Conservation (phyloP, 1,140 invertebrate genomes). For the Cherax quadricarinatus region DNA sequence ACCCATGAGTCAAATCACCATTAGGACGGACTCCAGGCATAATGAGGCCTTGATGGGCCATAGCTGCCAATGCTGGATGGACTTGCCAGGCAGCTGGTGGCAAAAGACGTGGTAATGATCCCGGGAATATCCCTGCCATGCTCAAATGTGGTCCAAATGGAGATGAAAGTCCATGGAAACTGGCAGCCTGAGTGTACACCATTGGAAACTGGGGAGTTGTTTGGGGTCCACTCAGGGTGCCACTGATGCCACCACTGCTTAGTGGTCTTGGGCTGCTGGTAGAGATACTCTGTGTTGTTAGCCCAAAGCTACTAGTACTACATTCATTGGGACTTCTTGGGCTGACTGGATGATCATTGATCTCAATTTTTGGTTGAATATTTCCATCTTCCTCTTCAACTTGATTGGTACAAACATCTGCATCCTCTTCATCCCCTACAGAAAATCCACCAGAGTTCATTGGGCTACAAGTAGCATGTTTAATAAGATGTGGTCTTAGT, state of each 20-base stretch:
- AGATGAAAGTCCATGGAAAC: conserved; percentile 67
- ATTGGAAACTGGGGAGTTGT: conserved; percentile 68
- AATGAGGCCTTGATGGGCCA: conserved; percentile 76
- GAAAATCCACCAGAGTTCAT: conserved; percentile 46
- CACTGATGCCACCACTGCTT: conserved; percentile 32
- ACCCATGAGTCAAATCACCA: conserved; percentile 65
- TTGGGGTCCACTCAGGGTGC: conserved; percentile 53
- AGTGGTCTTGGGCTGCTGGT: conserved; percentile 55
- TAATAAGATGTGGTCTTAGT: conserved; percentile 83
- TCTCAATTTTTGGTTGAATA: conserved; percentile 39
- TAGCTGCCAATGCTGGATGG: conserved; percentile 72
- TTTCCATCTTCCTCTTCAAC: conserved; percentile 46
- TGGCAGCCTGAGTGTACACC: conserved; percentile 69
- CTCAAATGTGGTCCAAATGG: conserved; percentile 70
- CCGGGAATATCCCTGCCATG: conserved; percentile 72
- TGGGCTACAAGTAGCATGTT: conserved; percentile 78
- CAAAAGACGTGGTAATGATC: conserved; percentile 67
- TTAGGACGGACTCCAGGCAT: conserved; percentile 76
- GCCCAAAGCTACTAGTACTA: conserved; percentile 15
- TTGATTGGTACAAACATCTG: conserved; percentile 46
- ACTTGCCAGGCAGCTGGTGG: conserved; percentile 69
- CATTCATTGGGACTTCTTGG: conserved; percentile 41
- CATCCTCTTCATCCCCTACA: conserved; percentile 49
- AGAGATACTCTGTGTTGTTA: conserved; percentile 37
- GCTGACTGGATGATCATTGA: conserved; percentile 46